Evolutionary conservation across 2,797 vertebrate genomes (phyloP).

Genomic region (Chrosomus eos): DNA sequence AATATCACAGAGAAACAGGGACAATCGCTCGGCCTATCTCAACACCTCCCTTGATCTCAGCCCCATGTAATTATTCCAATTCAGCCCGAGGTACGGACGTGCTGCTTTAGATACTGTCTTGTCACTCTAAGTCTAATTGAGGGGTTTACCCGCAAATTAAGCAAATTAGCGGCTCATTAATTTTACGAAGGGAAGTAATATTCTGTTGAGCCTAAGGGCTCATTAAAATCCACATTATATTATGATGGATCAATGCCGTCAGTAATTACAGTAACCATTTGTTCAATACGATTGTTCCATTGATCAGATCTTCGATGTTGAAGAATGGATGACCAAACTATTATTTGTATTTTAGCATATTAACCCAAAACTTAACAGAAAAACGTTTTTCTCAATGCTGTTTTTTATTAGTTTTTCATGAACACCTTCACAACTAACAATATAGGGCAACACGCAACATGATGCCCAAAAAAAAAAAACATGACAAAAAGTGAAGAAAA

Average conservation of each 20-base stretch:
- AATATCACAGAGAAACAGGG: slow-evolving; percentile 52
- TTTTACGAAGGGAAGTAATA: slow-evolving; percentile 76
- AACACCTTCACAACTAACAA: not conserved
- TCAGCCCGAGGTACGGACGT: slow-evolving; percentile 73
- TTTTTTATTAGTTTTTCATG: not conserved
- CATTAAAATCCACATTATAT: slow-evolving; percentile 73
- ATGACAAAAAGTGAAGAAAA: not conserved
- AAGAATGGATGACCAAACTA: not conserved
- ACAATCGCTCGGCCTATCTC: slow-evolving; percentile 62
- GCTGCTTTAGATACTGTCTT: slow-evolving; percentile 60
- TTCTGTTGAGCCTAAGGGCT: slow-evolving; percentile 70
- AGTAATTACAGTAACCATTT: slow-evolving; percentile 62
- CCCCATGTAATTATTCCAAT: slow-evolving; percentile 76
- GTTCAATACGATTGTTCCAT: slow-evolving; percentile 32
- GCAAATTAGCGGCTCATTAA: slow-evolving; percentile 79
- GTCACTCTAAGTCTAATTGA: slow-evolving; percentile 61
- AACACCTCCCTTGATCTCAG: slow-evolving; percentile 69
- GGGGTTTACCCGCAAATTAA: slow-evolving; percentile 74
- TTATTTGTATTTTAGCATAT: not conserved
- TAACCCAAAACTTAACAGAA: not conserved
- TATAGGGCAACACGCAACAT: no score
- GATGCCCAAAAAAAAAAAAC: not conserved
- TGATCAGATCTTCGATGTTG: not conserved
- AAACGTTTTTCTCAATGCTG: not conserved
- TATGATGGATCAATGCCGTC: slow-evolving; percentile 49